Evolutionary conservation across 1,140 invertebrate genomes (phyloP), one percentile per base, ranked within the genome.

Genomic region (Druon quercuslanigerum): DNA sequence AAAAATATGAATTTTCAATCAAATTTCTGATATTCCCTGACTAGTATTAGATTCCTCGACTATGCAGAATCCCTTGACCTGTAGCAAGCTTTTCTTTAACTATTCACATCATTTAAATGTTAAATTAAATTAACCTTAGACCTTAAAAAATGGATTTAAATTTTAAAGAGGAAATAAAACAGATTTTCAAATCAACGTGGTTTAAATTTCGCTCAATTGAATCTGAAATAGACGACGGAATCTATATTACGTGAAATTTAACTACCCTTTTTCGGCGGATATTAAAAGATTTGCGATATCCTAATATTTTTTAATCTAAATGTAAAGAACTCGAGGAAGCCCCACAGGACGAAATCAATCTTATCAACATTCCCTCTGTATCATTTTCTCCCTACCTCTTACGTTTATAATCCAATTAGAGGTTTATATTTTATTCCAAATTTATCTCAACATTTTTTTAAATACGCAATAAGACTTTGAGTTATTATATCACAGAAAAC

Each of bases 321-420:
- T 46, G 40, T 11, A 66, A 66, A 66, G 25, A 14, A 33, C 25
- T 56, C 16, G 60, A 14, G n/a, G 40, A 66, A n/a, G 25, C 60
- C 33, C 60, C 14, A 2, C 46, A 33, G 33, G 60, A n/a, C 13
- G 16, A 66, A 66, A 66, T 66, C 16, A 66, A 66, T 66, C 60
- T 66, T 66, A 66, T 66, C 33, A 66, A 66, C 25, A 66, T 40
- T 66, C 33, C 54, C 60, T 33, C 60, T 66, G 60, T 66, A 46
- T 46, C 60, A 66, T 66, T n/a, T 40, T 66, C 60, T 3, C 60
- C 60, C 60, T 66, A 66, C 60, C 60, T 16, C 60, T 66, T 33
- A 66, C 14, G 60, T 16, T 66, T 33, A 66, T 46, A 33, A 46
- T 66, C 33, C 16, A 66, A 66, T 66, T 66, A 66, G 40, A 66